Percentiles rank a stretch among this genome's conserved stretches.
These are phyloP conservation scores for Eurois occulta DNA, from an alignment of 2,888 invertebrate species.

Conservation along the genomic window DNA sequence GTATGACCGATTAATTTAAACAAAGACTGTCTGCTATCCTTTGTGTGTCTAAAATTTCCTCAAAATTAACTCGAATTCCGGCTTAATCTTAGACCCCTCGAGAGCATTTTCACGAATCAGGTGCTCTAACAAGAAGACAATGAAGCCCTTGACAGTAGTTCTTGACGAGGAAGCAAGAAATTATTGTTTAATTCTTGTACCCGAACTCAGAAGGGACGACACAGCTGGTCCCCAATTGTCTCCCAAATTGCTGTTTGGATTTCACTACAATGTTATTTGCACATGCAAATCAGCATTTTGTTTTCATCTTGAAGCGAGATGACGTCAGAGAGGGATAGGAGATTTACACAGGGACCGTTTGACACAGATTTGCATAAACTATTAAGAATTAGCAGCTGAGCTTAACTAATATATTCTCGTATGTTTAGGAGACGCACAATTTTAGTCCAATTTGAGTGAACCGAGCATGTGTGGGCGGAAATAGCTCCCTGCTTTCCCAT, in stretches of 20 bases:
- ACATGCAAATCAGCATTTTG: conserved; percentile 90
- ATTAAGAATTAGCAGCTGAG: conserved; percentile 87
- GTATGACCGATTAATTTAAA: conserved; percentile 23
- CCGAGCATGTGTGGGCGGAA: conserved; percentile 37
- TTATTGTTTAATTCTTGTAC: conserved; percentile 86
- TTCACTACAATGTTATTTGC: conserved; percentile 89
- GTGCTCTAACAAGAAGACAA: conserved; percentile 57
- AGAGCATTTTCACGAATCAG: conserved; percentile 51
- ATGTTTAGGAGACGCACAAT: conserved; percentile 61
- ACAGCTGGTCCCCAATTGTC: conserved; percentile 87
- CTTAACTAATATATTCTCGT: conserved; percentile 73
- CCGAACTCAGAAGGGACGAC: conserved; percentile 69
- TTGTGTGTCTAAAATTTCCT: conserved; percentile 25
- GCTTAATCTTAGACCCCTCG: conserved; percentile 21
- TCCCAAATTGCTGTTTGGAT: conserved; percentile 88
- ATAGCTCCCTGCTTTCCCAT: conserved; percentile 27
- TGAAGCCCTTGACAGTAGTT: conserved; percentile 59
- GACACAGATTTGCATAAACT: conserved; percentile 87
- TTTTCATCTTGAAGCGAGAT: conserved; percentile 81
- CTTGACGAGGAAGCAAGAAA: conserved; percentile 78
- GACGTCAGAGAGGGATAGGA: conserved; percentile 69
- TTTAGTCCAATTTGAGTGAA: conserved; percentile 53
- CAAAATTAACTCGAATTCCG: conserved; percentile 40
- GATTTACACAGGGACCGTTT: conserved; percentile 72
- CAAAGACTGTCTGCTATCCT: conserved; percentile 21